Conservation (phyloP, 2,113 vertebrate genomes). For the Nibea albiflora region DNA sequence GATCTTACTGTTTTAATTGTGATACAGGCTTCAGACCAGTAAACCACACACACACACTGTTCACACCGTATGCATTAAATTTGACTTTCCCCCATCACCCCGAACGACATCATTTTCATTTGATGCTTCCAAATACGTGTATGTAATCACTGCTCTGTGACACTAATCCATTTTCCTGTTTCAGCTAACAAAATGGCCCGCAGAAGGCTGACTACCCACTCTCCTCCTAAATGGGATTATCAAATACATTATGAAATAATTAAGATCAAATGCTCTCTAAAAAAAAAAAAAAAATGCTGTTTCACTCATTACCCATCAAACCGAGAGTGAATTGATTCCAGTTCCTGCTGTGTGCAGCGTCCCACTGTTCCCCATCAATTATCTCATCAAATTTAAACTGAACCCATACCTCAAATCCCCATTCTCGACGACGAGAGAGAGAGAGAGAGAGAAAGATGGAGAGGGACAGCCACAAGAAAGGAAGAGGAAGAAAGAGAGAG, state of each 20-base stretch:
- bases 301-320: slow-evolving; percentile 19
- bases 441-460: background rate
- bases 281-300: slow-evolving; percentile 14
- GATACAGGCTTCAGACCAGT: slow-evolving; percentile 57
- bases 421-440: background rate
- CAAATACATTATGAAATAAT: slow-evolving; percentile 52
- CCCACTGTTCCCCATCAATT: slow-evolving; percentile 31
- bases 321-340: slow-evolving; percentile 19
- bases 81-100: background rate
- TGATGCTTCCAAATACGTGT: slow-evolving; percentile 9
- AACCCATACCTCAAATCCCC: background rate
- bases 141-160: slow-evolving; percentile 29
- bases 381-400: background rate
- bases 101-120: slow-evolving; percentile 4
- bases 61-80: background rate
- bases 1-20: slow-evolving; percentile 61
- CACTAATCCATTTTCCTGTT: slow-evolving; percentile 35
- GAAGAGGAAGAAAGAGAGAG: background rate
- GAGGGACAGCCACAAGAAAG: background rate
- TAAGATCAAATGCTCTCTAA: slow-evolving; percentile 38
- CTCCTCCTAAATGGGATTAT: slow-evolving; percentile 41
- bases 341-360: slow-evolving; percentile 3
- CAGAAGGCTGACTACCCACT: background rate
- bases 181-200: slow-evolving; percentile 31
- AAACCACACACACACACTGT: background rate